Evolutionary conservation across 2,888 invertebrate genomes (phyloP).

Genomic region (Drosophila nigricruria): DNA sequence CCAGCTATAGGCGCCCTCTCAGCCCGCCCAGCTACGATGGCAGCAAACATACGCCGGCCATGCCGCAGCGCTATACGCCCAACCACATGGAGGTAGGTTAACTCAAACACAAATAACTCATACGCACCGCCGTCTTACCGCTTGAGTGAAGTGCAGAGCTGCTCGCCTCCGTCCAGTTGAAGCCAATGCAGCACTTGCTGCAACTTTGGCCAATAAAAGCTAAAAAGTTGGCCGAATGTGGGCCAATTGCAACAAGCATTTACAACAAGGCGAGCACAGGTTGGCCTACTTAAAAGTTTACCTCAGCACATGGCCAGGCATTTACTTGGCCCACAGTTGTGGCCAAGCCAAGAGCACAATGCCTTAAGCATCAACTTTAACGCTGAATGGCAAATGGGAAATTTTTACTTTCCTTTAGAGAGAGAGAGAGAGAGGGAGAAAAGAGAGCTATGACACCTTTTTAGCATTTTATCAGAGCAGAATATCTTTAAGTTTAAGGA

Average conservation of each 20-base stretch:
- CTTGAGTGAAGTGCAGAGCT: neutral
- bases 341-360: constrained; percentile 16
- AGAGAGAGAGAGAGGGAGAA: constrained; percentile 10
- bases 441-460: constrained; percentile 1
- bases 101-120: constrained; percentile 18
- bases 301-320: constrained; percentile 6
- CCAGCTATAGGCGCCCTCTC: constrained; percentile 88
- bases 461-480: neutral
- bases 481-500: neutral
- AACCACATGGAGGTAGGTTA: constrained; percentile 84
- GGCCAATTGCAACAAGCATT: constrained; percentile 6
- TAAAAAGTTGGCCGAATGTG: constrained; percentile 29
- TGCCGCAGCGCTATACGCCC: constrained; percentile 84
- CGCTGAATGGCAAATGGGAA: neutral
- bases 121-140: constrained; percentile 11
- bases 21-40: constrained; percentile 87
- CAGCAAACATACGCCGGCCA: constrained; percentile 84
- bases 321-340: constrained; percentile 31
- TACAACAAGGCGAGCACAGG: neutral
- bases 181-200: constrained; percentile 10
- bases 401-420: constrained; percentile 6
- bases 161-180: neutral
- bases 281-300: constrained; percentile 35
- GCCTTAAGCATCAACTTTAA: constrained; percentile 7
- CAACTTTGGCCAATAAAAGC: constrained; percentile 40